Evolutionary conservation across 2,888 invertebrate genomes (phyloP).

Genomic region (Andrena fulva): DNA sequence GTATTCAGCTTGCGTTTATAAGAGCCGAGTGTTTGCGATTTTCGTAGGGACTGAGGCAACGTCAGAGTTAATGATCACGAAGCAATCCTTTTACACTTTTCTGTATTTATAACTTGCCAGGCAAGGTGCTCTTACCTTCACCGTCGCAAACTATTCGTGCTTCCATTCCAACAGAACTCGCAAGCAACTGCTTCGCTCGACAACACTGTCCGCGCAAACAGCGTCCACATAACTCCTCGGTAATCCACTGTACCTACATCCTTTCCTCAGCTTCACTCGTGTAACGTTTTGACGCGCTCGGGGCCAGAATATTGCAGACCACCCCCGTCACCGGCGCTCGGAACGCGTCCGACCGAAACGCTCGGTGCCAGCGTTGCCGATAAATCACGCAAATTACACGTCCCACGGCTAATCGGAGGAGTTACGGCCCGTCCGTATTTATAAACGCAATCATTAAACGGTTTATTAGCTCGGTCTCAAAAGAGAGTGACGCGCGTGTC

Average conservation of each 20-base stretch:
- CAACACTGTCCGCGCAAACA: neutral
- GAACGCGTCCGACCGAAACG: slow-evolving; percentile 1
- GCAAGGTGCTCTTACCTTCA: too few relatives aligned
- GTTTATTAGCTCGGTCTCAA: slow-evolving; percentile 37
- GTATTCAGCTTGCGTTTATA: too few relatives aligned
- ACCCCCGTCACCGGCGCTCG: neutral
- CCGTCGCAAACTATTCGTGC: too few relatives aligned
- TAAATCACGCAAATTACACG: slow-evolving; percentile 35
- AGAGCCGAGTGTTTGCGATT: too few relatives aligned
- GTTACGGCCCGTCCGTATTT: slow-evolving; percentile 45
- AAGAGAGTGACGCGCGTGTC: neutral
- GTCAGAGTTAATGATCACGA: too few relatives aligned
- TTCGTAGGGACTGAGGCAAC: too few relatives aligned
- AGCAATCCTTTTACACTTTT: too few relatives aligned
- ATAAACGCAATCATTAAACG: slow-evolving; percentile 46
- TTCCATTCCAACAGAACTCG: too few relatives aligned
- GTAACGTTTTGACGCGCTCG: neutral
- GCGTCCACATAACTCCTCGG: too few relatives aligned
- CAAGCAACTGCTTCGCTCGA: too few relatives aligned
- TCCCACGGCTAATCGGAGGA: slow-evolving; percentile 42
- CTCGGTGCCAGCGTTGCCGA: neutral
- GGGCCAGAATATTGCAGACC: neutral
- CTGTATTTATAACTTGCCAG: too few relatives aligned
- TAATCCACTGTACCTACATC: neutral
- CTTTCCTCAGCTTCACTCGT: neutral